Evolutionary conservation across 2,797 vertebrate genomes (phyloP).

Genomic region (Falco naumanni): DNA sequence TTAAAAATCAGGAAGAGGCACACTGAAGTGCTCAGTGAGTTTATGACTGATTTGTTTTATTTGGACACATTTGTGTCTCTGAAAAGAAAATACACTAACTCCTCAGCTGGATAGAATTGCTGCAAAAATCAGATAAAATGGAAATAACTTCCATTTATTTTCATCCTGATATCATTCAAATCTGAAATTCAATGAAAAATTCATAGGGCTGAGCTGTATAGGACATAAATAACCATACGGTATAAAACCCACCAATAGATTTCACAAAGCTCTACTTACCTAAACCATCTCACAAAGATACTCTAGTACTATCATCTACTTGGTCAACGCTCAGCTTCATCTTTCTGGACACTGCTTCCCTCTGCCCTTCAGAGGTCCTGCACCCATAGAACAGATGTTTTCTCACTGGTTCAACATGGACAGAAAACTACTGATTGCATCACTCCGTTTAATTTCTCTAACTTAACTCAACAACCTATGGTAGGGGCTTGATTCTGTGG

Average conservation of each 20-base stretch:
- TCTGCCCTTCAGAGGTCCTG: not conserved
- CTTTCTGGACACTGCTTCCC: not conserved
- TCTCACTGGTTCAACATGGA: not conserved
- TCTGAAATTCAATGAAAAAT: not conserved
- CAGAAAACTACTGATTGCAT: not conserved
- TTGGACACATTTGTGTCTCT: not conserved
- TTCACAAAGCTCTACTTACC: not conserved
- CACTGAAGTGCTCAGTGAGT: not conserved
- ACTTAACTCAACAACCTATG: too few relatives aligned
- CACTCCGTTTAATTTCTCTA: not conserved
- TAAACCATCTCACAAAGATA: not conserved
- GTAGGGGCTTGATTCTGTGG: not conserved
- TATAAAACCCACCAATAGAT: not conserved
- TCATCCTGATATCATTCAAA: not conserved
- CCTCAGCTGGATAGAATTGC: not conserved
- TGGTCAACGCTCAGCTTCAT: not conserved
- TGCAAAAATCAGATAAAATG: not conserved
- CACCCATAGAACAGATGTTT: not conserved
- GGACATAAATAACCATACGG: not conserved
- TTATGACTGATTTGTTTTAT: conserved; percentile 3
- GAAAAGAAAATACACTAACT: not conserved
- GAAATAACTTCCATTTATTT: not conserved
- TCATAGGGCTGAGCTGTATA: not conserved
- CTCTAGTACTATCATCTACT: not conserved
- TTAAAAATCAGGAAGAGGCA: not conserved